Evolutionary conservation across 2,888 invertebrate species (phyloP).

Genomic region (Nectonema munidae): DNA sequence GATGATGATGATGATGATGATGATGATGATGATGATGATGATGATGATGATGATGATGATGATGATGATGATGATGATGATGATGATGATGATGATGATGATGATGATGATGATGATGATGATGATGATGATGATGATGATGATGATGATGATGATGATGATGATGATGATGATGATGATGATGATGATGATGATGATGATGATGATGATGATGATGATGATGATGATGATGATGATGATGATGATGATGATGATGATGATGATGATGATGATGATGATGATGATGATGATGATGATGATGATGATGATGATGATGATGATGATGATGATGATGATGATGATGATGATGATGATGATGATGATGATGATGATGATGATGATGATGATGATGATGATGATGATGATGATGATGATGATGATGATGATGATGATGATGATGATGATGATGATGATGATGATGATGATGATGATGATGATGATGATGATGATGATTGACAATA

Average conservation of each 20-base stretch:
- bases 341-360: conserved; percentile 14
- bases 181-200: conserved; percentile 14
- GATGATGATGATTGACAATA: no score
- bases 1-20: conserved; percentile 13
- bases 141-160: conserved; percentile 14
- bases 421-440: conserved; percentile 14
- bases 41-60: conserved; percentile 14
- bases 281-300: conserved; percentile 14
- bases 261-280: conserved; percentile 14
- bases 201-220: conserved; percentile 14
- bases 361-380: conserved; percentile 14
- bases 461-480: conserved; percentile 12
- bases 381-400: conserved; percentile 12
- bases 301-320: conserved; percentile 13
- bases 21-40: conserved; percentile 13
- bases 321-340: conserved; percentile 13
- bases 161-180: conserved; percentile 12
- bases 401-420: conserved; percentile 14
- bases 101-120: conserved; percentile 14
- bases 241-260: conserved; percentile 13
- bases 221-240: conserved; percentile 13
- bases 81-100: conserved; percentile 12
- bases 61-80: conserved; percentile 14
- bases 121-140: conserved; percentile 14
- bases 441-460: conserved; percentile 14